Conservation (phyloP, 2,888 invertebrate species). For the Cryptocephalus moraei region DNA sequence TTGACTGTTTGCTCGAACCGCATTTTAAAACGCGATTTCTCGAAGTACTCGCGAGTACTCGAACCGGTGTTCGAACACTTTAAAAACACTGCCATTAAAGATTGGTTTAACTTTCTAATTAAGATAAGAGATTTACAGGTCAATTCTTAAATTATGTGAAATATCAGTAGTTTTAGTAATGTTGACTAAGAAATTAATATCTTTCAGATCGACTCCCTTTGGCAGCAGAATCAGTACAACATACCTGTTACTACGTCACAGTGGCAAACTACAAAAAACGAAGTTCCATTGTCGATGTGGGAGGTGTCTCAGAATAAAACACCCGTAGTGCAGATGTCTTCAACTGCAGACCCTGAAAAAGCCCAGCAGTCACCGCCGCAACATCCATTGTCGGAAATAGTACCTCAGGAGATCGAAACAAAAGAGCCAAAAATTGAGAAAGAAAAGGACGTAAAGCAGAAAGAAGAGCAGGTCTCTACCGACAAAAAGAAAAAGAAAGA, state of each 20-base stretch:
- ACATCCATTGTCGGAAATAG: no score
- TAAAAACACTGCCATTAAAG: no score
- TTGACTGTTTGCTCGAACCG: no score
- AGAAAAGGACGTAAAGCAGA: slow-evolving; percentile 14
- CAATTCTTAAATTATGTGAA: no score
- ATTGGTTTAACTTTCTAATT: no score
- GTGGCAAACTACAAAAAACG: slow-evolving; percentile 14
- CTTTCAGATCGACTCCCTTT: slow-evolving; percentile 19
- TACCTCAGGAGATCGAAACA: slow-evolving; percentile 10
- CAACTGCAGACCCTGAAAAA: slow-evolving; percentile 8
- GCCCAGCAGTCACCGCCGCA: slow-evolving; percentile 7
- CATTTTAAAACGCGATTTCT: no score
- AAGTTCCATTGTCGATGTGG: slow-evolving; percentile 32
- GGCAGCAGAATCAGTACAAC: slow-evolving; percentile 33
- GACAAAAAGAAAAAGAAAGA: slow-evolving; percentile 42
- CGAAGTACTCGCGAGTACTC: no score
- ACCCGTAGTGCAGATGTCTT: slow-evolving; percentile 4
- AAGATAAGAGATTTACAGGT: no score
- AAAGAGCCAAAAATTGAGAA: slow-evolving; percentile 18
- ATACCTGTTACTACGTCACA: slow-evolving; percentile 15
- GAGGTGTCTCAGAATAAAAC: slow-evolving; percentile 21
- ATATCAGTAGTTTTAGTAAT: no score
- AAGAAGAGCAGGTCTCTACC: slow-evolving; percentile 36
- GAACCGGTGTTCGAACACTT: no score
- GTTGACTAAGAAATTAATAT: no score